phyloP scores from a whole-genome alignment of 1,140 invertebrate species.

The Caerostris darwini region DNA sequence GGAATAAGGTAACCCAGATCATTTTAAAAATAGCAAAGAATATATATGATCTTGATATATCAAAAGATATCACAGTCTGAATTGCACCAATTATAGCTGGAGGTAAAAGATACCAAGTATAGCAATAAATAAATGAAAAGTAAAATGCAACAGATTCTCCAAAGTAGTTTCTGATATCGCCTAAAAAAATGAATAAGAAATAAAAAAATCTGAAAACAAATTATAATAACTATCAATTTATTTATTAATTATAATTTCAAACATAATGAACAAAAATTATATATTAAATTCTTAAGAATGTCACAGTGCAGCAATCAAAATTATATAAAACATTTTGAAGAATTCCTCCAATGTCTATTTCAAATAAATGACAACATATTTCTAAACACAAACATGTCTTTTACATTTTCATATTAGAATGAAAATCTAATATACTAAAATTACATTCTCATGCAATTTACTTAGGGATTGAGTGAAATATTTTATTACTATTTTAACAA shows the following conservation, averaged over 20 bases:
- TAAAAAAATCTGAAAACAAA: background rate
- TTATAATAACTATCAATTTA: slow-evolving; percentile 8
- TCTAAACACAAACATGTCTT: no score
- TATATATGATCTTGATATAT: slow-evolving; percentile 89
- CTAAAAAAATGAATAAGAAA: slow-evolving; percentile 82
- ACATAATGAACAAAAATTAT: background rate
- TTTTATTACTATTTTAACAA: no score
- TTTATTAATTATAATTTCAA: background rate
- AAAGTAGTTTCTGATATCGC: slow-evolving; percentile 90
- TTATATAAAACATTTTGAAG: no score
- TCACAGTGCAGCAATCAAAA: no score
- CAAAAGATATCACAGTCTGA: slow-evolving; percentile 66
- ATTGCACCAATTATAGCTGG: slow-evolving; percentile 89
- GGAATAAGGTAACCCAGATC: slow-evolving; percentile 92
- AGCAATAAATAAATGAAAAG: slow-evolving; percentile 89
- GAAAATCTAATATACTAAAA: no score
- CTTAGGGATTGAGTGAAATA: no score
- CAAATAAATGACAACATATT: no score
- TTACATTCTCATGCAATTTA: no score
- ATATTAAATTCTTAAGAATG: background rate
- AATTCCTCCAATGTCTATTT: no score
- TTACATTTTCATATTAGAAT: no score
- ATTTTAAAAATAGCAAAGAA: slow-evolving; percentile 97
- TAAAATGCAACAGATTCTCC: slow-evolving; percentile 92
- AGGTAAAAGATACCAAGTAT: slow-evolving; percentile 87